Evolutionary conservation across 1,140 invertebrate genomes (phyloP), one percentile per base, ranked within the genome.

Genomic region (Lepeophtheirus salmonis): DNA sequence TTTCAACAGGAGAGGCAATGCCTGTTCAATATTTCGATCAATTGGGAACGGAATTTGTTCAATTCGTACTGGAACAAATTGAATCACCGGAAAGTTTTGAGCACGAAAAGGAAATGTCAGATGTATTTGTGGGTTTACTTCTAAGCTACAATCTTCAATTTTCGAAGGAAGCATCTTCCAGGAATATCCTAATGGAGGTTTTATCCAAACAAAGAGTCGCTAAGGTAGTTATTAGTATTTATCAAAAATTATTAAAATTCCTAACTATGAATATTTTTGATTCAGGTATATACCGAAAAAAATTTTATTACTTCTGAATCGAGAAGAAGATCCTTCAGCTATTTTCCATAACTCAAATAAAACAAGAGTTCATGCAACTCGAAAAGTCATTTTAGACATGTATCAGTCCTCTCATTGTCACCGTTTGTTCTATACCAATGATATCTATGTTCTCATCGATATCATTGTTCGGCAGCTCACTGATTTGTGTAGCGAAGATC

Each of bases 391-490:
- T 20, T 22, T 61, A 50, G 59, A 61, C 25, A 54, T 61, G 21
- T 61, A 60, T 18, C 22, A 26, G 2, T 25, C 41, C 17, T 18
- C 18, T 4, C 12, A 18, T 4, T 61, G 59, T 26, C 23, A 25
- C 22, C n/a, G 54, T 2, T 48, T 56, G 12, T 61, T 61, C 50
- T 61, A 61, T 26, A 56, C 50, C 14, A 61, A 61, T 26, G 59
- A 61, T 41, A 17, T 61, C 50, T 56, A 56, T 18, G 59, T 61
- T 41, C 50, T 61, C 21, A 61, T 61, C 17, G 59, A 61, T 53
- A 61, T 61, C 25, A 61, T 61, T 25, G 59, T 50, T 24, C 48
- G 59, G 2, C 49, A 61, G 21, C 30, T 60, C 26, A 23, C 22
- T 16, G 55, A 57, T 57, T 20, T 57, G 3, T n/a, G 26, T 41